A percentile compares a stretch with the other conserved stretches of the same genome.
These are phyloP conservation scores for Dromiciops gliroides DNA, from an alignment of 2,113 vertebrate genomes.

Conservation along the genomic window DNA sequence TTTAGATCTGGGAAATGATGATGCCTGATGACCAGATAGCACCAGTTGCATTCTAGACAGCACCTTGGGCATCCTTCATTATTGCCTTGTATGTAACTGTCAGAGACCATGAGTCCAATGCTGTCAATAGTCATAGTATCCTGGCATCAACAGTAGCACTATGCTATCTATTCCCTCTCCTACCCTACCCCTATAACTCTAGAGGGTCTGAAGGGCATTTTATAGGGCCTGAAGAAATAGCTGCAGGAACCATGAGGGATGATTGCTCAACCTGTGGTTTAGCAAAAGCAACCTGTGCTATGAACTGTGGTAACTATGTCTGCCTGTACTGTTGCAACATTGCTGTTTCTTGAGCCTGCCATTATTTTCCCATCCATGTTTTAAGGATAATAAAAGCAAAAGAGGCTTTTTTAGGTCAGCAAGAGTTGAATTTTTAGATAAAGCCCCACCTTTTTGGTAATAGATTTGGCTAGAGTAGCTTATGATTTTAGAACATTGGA, in stretches of 20 bases:
- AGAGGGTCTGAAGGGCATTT: background rate
- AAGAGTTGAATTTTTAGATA: too few species aligned
- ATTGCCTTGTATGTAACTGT: background rate
- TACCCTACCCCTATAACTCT: background rate
- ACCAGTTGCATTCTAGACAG: background rate
- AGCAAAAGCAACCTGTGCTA: too few species aligned
- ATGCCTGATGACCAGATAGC: background rate
- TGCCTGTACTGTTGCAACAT: too few species aligned
- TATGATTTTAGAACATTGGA: too few species aligned
- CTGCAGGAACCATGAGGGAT: background rate
- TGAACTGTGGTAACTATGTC: too few species aligned
- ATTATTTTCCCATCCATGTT: too few species aligned
- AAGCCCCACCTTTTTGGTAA: too few species aligned
- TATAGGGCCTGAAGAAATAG: too few species aligned
- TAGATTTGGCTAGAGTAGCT: too few species aligned
- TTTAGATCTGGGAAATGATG: background rate
- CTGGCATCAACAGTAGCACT: background rate
- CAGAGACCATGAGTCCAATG: background rate
- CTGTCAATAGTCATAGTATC: background rate
- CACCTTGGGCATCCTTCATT: background rate
- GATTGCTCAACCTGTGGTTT: background rate
- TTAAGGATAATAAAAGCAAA: too few species aligned
- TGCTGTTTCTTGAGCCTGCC: too few species aligned
- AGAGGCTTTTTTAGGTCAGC: too few species aligned
- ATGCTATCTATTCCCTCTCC: background rate